phyloP scores from a whole-genome alignment of 1,140 invertebrate species.

The Apocrypta bakeri region DNA sequence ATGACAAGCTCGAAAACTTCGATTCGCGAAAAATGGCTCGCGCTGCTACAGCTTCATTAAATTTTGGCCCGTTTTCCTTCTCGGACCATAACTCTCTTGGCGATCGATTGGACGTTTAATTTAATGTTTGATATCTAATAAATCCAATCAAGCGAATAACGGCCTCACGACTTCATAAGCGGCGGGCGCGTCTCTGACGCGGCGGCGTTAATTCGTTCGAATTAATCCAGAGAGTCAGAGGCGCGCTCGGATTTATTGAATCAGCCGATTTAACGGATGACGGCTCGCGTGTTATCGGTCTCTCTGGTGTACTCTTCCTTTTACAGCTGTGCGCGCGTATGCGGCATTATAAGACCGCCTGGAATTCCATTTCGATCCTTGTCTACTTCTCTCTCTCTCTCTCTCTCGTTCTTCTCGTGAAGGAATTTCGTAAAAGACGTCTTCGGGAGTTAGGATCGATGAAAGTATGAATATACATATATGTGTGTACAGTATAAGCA shows the following conservation, averaged over 20 bases:
- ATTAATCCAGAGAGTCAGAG: slow-evolving; percentile 70
- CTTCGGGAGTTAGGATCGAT: neutral
- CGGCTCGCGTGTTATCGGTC: slow-evolving; percentile 48
- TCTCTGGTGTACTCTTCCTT: neutral
- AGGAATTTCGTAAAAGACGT: slow-evolving; percentile 24
- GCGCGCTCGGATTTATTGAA: slow-evolving; percentile 73
- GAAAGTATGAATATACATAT: no score
- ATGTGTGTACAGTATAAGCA: no score
- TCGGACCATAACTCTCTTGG: neutral
- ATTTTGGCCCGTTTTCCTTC: neutral
- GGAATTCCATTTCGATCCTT: slow-evolving; percentile 34
- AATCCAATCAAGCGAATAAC: slow-evolving; percentile 44
- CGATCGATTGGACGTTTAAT: slow-evolving; percentile 23
- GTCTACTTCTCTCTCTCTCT: neutral
- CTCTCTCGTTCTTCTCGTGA: neutral
- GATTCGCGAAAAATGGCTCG: no score
- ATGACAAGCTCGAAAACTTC: no score
- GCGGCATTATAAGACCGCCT: slow-evolving; percentile 20
- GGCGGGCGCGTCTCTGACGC: slow-evolving; percentile 29
- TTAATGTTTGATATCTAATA: slow-evolving; percentile 49
- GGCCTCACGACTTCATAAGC: slow-evolving; percentile 59
- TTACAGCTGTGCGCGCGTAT: neutral
- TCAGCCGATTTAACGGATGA: slow-evolving; percentile 71
- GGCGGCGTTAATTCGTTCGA: slow-evolving; percentile 72
- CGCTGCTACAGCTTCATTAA: no score